phyloP scores from a whole-genome alignment of 1,140 invertebrate genomes.

The Lutraria rhynchaena region DNA sequence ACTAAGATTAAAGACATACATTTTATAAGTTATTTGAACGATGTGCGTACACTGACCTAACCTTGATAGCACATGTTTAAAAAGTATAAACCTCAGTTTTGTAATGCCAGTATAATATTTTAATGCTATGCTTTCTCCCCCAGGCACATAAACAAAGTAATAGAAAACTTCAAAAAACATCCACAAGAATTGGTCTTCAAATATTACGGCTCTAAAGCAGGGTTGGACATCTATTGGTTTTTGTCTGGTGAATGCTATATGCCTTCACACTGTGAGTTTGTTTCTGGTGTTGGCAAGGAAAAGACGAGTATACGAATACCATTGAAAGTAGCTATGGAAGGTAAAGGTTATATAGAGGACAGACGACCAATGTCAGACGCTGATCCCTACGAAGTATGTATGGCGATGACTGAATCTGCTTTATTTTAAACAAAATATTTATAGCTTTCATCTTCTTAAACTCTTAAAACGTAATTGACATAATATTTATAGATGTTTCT shows the following conservation, averaged over 20 bases:
- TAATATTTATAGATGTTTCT: no score
- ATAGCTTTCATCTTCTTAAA: no score
- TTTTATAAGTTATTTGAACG: no score
- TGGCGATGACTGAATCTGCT: conserved; percentile 14
- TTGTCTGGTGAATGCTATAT: conserved; percentile 17
- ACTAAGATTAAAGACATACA: no score
- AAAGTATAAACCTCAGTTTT: no score
- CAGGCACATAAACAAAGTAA: conserved; percentile 5
- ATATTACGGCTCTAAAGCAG: conserved; percentile 22
- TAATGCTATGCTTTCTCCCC: no score
- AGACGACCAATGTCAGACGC: conserved; percentile 29
- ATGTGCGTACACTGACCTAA: no score
- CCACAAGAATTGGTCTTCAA: conserved; percentile 13
- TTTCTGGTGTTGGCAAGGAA: conserved; percentile 8
- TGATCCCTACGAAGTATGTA: conserved; percentile 33
- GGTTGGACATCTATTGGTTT: conserved; percentile 26
- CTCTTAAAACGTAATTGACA: no score
- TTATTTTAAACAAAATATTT: background rate
- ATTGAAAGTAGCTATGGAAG: background rate
- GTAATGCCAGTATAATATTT: no score
- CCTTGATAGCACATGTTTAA: no score
- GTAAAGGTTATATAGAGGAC: conserved; percentile 39
- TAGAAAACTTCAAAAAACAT: conserved; percentile 25
- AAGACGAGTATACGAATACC: conserved; percentile 31
- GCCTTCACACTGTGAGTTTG: conserved; percentile 19